phyloP scores from a whole-genome alignment of 2,113 vertebrate species.

The Passer domesticus region DNA sequence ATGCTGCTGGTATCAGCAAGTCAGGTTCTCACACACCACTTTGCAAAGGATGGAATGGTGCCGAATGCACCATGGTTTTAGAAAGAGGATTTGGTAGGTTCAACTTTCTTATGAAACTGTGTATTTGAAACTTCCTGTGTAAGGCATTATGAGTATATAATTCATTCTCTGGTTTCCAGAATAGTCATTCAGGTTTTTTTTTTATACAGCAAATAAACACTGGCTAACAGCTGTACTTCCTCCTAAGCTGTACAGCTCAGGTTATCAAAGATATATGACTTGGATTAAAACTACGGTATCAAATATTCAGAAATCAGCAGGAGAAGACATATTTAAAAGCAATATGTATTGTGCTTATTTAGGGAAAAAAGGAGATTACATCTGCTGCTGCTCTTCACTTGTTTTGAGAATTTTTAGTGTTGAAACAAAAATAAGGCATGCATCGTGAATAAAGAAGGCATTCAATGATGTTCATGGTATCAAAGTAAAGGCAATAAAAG shows the following conservation, averaged over 20 bases:
- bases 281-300: background rate
- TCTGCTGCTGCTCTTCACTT: background rate
- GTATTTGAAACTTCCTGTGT: background rate
- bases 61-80: background rate
- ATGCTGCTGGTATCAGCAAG: background rate
- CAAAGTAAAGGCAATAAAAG: background rate
- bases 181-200: background rate
- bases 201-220: background rate
- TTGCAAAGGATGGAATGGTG: background rate
- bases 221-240: background rate
- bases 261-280: background rate
- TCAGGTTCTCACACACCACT: background rate
- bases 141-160: background rate
- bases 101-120: background rate
- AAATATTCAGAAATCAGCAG: background rate
- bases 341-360: background rate
- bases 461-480: background rate
- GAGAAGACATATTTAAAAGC: background rate
- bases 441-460: background rate
- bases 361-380: background rate
- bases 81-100: background rate
- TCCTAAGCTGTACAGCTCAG: background rate
- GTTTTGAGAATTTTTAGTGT: background rate
- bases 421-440: background rate
- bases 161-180: background rate